Base-by-base conservation (phyloP, 1,140 invertebrate species). In the Macrobrachium rosenbergii region DNA sequence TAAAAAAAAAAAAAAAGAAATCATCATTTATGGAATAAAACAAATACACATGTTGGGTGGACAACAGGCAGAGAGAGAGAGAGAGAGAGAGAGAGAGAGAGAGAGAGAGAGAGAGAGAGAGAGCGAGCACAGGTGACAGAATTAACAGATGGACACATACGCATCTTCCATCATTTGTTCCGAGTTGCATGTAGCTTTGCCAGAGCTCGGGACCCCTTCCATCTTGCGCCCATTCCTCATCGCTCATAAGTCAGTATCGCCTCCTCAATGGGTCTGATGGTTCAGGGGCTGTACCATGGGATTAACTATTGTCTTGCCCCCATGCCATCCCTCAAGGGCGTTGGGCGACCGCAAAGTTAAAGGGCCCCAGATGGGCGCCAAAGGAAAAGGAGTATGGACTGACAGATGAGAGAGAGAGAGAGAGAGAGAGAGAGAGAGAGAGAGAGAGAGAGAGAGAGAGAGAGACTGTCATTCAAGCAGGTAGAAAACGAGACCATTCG, bases 341-440 rank as follows among this genome's bases (percentile, higher is more conserved):
- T 37, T 37, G 28, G 28, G 28, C 28, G 3, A 37, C 28, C 28
- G 3, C 28, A 37, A 3, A 37, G 28, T 37, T 37, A 37, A 37
- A 37, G 28, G 28, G 28, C 28, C 28, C 28, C 28, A 37, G 28
- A 37, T 37, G 28, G 28, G 28, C 28, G 28, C 28, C 28, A 37
- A 3, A 37, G 28, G 28, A 37, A 37, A 37, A 37, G 28, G 28
- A 37, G 28, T 37, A 37, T 3, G 28, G 28, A 37, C 28, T 3
- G 28, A 37, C 28, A 37, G 28, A 37, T 37, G n/a, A n/a, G n/a
- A n/a, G n/a, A n/a, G n/a, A n/a, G n/a, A n/a, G n/a, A 37, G 28
- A 37, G 28, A 37, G 28, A 37, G 28, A 37, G 37, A 72, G 63
- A 72, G 64, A 82, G 79, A 72, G 62, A 82, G 64, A 69, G n/a